Conservation (phyloP, 2,888 invertebrate species). For the Caenorhabditis sp. region DNA sequence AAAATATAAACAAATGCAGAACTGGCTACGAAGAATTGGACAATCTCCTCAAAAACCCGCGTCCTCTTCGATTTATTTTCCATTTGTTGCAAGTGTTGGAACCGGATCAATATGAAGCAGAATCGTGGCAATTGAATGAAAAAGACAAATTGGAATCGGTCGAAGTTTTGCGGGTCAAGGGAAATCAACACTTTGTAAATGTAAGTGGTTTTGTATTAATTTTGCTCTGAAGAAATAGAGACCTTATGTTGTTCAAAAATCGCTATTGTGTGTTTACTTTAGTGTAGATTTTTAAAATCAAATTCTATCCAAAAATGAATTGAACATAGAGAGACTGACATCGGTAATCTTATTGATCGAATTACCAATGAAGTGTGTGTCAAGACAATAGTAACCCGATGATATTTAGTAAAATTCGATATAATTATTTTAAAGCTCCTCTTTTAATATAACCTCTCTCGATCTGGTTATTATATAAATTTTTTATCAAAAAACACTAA, state of each 20-base stretch:
- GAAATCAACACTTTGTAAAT: slow-evolving; percentile 82
- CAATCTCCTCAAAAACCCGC: slow-evolving; percentile 78
- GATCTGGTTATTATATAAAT: no score
- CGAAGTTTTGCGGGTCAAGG: slow-evolving; percentile 81
- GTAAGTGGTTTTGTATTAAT: slow-evolving; percentile 71
- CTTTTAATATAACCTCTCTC: no score
- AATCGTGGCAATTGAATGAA: slow-evolving; percentile 89
- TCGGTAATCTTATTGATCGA: no score
- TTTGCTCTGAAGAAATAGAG: background rate
- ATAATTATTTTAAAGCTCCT: no score
- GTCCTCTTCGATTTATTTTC: slow-evolving; percentile 65
- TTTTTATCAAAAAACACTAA: no score
- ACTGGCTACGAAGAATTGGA: slow-evolving; percentile 91
- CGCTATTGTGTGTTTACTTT: background rate
- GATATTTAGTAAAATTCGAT: no score
- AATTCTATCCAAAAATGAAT: no score
- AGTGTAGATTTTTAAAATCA: no score
- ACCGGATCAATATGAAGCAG: slow-evolving; percentile 87
- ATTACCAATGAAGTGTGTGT: no score
- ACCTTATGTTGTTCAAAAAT: no score
- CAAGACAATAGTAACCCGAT: no score
- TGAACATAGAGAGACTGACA: no score
- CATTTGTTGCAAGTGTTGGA: slow-evolving; percentile 63
- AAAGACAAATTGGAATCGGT: slow-evolving; percentile 81
- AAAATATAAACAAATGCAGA: slow-evolving; percentile 37